phyloP scores from a whole-genome alignment of 37 sponge, comb jelly and placozoan genomes.

The Hormiphora californensis region DNA sequence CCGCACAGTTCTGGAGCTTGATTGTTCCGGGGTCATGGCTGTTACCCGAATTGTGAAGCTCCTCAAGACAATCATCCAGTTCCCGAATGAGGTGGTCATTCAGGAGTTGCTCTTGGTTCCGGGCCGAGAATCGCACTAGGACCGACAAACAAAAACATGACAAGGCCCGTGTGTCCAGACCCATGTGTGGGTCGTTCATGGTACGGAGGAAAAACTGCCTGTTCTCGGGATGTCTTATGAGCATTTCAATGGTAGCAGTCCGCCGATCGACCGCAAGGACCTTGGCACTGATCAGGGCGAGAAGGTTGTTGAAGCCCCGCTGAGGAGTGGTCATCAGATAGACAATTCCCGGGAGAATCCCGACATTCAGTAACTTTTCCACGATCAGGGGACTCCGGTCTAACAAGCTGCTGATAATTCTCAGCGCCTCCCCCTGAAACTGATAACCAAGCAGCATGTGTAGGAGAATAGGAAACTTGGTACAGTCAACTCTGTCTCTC shows the following conservation, averaged over 20 bases:
- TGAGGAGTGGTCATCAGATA: constrained; percentile 80
- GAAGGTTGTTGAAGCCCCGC: constrained; percentile 74
- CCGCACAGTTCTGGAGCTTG: constrained; percentile 57
- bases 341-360: constrained; percentile 89
- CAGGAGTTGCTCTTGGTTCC: too few relatives aligned
- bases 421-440: constrained; percentile 80
- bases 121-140: too few relatives aligned
- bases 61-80: too few relatives aligned
- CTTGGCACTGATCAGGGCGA: constrained; percentile 93
- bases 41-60: too few relatives aligned
- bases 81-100: too few relatives aligned
- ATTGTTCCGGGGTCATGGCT: background rate
- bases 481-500: constrained; percentile 57
- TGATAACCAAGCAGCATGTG: constrained; percentile 85
- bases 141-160: too few relatives aligned
- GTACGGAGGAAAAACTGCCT: too few relatives aligned
- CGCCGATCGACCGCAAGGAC: too few relatives aligned
- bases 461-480: constrained; percentile 85
- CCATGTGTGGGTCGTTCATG: too few relatives aligned
- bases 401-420: constrained; percentile 75
- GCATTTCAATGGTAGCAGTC: too few relatives aligned
- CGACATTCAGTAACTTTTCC: constrained; percentile 62
- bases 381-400: constrained; percentile 86
- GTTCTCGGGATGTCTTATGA: too few relatives aligned
- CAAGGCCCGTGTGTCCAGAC: too few relatives aligned